Evolutionary conservation across 2,888 invertebrate genomes (phyloP), one percentile per base, ranked within the genome.

Genomic region (Falcaria lacertinaria): DNA sequence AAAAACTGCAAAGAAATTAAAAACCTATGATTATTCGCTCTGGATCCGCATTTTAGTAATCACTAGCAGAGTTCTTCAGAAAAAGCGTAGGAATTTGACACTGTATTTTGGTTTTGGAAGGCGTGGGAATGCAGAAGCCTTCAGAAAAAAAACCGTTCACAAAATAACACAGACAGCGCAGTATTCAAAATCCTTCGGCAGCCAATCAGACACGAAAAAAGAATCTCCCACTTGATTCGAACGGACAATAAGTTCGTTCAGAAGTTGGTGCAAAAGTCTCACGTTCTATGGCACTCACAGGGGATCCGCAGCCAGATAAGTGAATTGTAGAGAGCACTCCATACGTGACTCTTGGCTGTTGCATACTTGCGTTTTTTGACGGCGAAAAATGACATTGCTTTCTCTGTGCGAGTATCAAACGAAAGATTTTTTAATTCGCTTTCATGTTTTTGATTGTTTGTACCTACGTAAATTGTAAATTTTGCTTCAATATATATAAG

Each of bases 311-410:
- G 59, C 56, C 55, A 60, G 73, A 74, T 79, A 79, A 78, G 72
- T 79, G 77, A 79, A 79, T 79, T 77, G 71, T 73, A 67, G 70
- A 69, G 66, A 61, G 64, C 58, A 42, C 44, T 44, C 56, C 65
- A 73, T 63, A 73, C 74, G 74, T 72, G 74, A 68, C 61, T 56
- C 45, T 42, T 35, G 44, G 44, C 37, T 32, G 28, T 53, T 54
- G 41, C 39, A 45, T 45, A 52, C 50, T 50, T 40, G 49, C 45
- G 55, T 15, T 34, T 25, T 47, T 38, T 34, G 40, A 33, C 43
- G 44, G 39, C 42, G 34, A 15, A 42, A 52, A 42, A 42, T 11
- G 33, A 40, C 38, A 15, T 28, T 43, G 17, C n/a, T 4, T 16
- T 46, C 38, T 22, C 5, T 15, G 16, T 46, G 43, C 25, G 25